Conservation (phyloP, 2,113 vertebrate species). For the Cyprinodon brontotheroides region DNA sequence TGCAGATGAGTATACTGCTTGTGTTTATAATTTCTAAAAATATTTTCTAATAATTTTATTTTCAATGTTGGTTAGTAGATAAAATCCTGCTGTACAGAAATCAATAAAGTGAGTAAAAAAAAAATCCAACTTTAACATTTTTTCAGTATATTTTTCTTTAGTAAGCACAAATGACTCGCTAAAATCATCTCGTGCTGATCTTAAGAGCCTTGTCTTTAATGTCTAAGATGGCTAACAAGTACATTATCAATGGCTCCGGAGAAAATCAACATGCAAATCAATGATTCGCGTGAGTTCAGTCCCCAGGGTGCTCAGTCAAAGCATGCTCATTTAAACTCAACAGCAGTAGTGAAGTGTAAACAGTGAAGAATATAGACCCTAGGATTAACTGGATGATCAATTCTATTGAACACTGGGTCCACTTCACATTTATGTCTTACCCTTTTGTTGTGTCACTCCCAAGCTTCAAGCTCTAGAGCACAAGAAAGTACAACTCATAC, state of each 20-base stretch:
- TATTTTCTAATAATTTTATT: no score
- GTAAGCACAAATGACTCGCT: not conserved
- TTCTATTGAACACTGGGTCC: slow-evolving; percentile 77
- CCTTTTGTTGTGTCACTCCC: slow-evolving; percentile 43
- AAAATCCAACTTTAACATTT: no score
- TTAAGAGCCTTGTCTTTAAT: slow-evolving; percentile 63
- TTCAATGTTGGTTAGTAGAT: no score
- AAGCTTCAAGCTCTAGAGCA: slow-evolving; percentile 57
- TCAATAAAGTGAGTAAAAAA: no score
- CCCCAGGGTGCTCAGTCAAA: slow-evolving; percentile 74
- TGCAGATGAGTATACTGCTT: no score
- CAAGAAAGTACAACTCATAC: slow-evolving; percentile 52
- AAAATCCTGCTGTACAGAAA: no score
- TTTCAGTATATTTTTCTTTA: not conserved
- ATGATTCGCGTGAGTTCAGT: slow-evolving; percentile 68
- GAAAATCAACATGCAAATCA: slow-evolving; percentile 82
- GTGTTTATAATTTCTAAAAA: no score
- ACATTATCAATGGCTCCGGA: slow-evolving; percentile 74
- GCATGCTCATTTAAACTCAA: slow-evolving; percentile 80
- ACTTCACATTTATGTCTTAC: slow-evolving; percentile 61
- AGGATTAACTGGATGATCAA: slow-evolving; percentile 78
- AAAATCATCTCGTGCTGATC: no score
- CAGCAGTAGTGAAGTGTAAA: slow-evolving; percentile 74
- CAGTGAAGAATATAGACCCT: slow-evolving; percentile 77
- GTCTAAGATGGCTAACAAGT: slow-evolving; percentile 73